Base-by-base conservation (phyloP, 2,888 invertebrate species). In the Meiosimyza platycephala region DNA sequence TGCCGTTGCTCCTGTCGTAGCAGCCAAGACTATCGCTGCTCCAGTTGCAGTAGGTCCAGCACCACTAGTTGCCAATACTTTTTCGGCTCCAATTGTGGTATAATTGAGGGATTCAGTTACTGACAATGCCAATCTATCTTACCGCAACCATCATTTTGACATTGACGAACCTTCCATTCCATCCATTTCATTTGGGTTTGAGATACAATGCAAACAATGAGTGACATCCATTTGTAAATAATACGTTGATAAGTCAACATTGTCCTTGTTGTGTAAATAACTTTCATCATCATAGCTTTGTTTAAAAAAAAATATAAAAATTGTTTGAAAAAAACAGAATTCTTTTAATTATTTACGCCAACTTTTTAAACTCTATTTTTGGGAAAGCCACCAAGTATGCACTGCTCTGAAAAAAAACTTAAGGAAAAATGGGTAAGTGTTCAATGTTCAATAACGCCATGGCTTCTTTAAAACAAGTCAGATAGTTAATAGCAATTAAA, bases 201-300 rank as follows among this genome's bases (percentile, higher is more conserved):
- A 74, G 79, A 76, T 75, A 73, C 74, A 74, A 70, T 69, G 72
- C 78, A 78, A 78, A 79, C 79, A 82, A 82, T 83, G 80, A 81
- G 82, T 82, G 86, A 85, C 80, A 80, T 84, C 81, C 84, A 86
- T 85, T 81, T 86, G 86, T 86, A 85, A 78, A 85, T 84, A 83
- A 78, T 80, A 78, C 57, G 72, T 68, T 76, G 74, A 82, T 73
- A 71, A 81, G 76, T 79, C 80, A 79, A 80, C 84, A 83, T 83
- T 85, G 84, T 85, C 81, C 82, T 78, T 76, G 77, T 83, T 80
- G 76, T 78, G 79, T 9, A 80, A 84, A 81, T 78, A 79, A 82
- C 81, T 84, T 84, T 84, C 84, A 84, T 83, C 84, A 74, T 76
- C 77, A 72, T 76, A 74, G 80, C 78, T 70, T 9, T 7, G 12